A percentile compares a stretch with the other conserved stretches of the same genome.
Evolutionary conservation across 2,113 vertebrate genomes (phyloP).

Genomic region (Lepisosteus oculatus): DNA sequence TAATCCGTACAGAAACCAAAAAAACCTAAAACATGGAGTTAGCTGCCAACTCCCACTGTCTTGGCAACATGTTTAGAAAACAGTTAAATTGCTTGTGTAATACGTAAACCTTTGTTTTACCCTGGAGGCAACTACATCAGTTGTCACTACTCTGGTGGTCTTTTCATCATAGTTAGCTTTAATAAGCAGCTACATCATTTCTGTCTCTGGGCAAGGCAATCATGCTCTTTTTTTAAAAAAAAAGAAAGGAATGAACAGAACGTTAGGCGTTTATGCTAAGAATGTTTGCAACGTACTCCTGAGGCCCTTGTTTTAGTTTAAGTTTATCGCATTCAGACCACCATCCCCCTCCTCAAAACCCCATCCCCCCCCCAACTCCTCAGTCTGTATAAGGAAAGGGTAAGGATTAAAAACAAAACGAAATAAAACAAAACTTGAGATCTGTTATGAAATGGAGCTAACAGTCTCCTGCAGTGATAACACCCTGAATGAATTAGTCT

Average conservation of each 20-base stretch:
- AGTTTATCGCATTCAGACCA: conserved; percentile 21
- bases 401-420: conserved; percentile 33
- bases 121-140: conserved; percentile 83
- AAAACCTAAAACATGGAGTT: conserved; percentile 76
- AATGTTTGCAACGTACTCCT: conserved; percentile 38
- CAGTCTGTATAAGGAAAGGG: conserved; percentile 36
- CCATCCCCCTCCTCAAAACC: background rate
- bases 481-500: conserved; percentile 7
- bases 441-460: conserved; percentile 1
- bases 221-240: conserved; percentile 44
- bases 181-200: conserved; percentile 81
- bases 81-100: conserved; percentile 97
- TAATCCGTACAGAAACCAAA: conserved; percentile 74
- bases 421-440: conserved; percentile 35
- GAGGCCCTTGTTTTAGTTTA: background rate
- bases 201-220: conserved; percentile 65
- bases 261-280: conserved; percentile 42
- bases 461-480: background rate
- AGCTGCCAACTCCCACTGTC: conserved; percentile 93
- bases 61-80: conserved; percentile 98
- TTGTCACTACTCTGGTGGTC: conserved; percentile 96
- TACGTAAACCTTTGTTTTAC: conserved; percentile 97
- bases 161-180: conserved; percentile 78
- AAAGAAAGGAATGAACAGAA: conserved; percentile 52
- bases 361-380: background rate